These are phyloP conservation scores for Psittacula echo DNA, from an alignment of 2,797 vertebrate genomes.

Conservation along the genomic window DNA sequence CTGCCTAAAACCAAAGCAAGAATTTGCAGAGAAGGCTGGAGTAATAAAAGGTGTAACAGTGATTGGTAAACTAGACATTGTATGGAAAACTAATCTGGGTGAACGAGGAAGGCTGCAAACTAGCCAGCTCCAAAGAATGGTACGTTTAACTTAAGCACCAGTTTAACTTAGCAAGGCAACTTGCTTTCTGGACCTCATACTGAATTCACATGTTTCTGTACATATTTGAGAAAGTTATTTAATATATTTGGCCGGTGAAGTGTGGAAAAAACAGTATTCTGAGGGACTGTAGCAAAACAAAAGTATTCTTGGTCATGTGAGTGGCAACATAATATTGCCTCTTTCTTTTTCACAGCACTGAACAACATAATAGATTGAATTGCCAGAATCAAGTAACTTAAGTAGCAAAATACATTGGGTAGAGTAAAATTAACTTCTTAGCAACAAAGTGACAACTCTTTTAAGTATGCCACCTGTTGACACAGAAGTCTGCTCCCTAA, in stretches of 20 bases:
- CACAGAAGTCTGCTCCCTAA: neutral
- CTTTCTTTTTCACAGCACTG: neutral
- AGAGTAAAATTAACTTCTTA: neutral
- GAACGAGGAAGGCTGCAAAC: slow-evolving; percentile 96
- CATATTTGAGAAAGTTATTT: neutral
- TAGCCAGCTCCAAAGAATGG: slow-evolving; percentile 98
- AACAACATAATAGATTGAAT: neutral
- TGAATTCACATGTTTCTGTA: neutral
- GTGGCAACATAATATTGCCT: neutral
- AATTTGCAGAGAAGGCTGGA: slow-evolving; percentile 97
- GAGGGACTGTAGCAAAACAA: neutral
- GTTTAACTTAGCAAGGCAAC: neutral
- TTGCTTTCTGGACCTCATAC: neutral
- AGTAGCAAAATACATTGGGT: neutral
- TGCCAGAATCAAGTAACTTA: neutral
- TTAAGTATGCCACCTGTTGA: neutral
- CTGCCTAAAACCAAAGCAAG: slow-evolving; percentile 95
- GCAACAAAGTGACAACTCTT: neutral
- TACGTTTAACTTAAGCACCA: slow-evolving; percentile 60
- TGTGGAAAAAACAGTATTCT: neutral
- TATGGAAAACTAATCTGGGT: slow-evolving; percentile 98
- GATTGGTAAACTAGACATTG: slow-evolving; percentile 97
- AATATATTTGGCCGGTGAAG: neutral
- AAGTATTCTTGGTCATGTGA: neutral
- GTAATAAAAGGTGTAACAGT: slow-evolving; percentile 98